Evolutionary conservation across 2,113 vertebrate species (phyloP).

Genomic region (Callipepla californica): DNA sequence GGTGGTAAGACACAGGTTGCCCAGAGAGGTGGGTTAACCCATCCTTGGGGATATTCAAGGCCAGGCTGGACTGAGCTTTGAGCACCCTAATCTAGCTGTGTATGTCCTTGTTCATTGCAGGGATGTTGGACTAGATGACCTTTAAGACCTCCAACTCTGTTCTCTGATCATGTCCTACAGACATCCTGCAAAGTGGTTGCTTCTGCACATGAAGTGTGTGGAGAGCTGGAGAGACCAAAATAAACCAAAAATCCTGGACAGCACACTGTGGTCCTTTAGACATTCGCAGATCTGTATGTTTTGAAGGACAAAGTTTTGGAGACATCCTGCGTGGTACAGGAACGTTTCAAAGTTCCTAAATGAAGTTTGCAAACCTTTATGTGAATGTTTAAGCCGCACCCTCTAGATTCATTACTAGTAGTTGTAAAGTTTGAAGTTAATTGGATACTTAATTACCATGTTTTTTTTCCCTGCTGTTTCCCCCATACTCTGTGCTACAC

Average conservation of each 20-base stretch:
- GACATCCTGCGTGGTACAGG: background rate
- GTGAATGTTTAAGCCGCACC: background rate
- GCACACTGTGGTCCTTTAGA: background rate
- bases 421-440: background rate
- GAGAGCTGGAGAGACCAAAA: background rate
- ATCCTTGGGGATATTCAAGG: too few relatives aligned
- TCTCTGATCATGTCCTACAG: background rate
- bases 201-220: background rate
- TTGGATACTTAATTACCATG: background rate
- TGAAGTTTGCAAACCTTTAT: background rate
- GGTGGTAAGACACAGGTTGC: too few relatives aligned
- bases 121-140: too few relatives aligned
- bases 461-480: background rate
- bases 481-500: background rate
- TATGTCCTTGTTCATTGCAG: too few relatives aligned
- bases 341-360: background rate
- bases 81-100: too few relatives aligned
- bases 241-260: background rate
- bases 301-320: background rate
- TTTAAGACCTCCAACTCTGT: too few relatives aligned
- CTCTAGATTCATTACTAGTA: background rate
- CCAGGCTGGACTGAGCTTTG: too few relatives aligned
- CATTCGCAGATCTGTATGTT: background rate
- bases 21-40: too few relatives aligned
- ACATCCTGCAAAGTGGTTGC: fast-evolving